A percentile compares a stretch with the other conserved stretches of the same genome.
These are phyloP conservation scores for Camelus dromedarius DNA, from an alignment of 2,113 vertebrate species.

Conservation along the genomic window DNA sequence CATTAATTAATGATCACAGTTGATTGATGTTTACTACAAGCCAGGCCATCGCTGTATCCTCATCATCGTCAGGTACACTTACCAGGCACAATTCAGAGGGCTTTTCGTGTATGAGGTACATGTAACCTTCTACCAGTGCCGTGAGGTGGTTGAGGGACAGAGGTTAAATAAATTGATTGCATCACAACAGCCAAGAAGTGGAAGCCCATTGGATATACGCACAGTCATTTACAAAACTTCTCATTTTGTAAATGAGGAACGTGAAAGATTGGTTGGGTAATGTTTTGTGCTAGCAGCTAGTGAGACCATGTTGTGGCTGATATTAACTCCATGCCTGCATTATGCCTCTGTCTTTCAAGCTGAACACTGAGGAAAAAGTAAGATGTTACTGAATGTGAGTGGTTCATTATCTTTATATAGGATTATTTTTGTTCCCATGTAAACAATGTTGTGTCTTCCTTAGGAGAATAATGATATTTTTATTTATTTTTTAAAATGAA, in stretches of 20 bases:
- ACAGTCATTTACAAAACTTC: background rate
- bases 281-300: background rate
- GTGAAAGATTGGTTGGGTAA: background rate
- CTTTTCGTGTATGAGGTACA: background rate
- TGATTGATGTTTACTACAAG: background rate
- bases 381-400: background rate
- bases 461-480: background rate
- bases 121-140: background rate
- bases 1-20: background rate
- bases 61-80: background rate
- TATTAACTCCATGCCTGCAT: background rate
- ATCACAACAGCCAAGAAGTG: background rate
- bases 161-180: background rate
- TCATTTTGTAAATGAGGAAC: background rate
- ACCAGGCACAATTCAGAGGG: background rate
- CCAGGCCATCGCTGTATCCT: background rate
- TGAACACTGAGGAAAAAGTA: background rate
- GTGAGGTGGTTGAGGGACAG: background rate
- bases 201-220: background rate
- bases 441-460: background rate
- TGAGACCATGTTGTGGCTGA: background rate
- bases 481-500: no score
- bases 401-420: slow-evolving; percentile 10
- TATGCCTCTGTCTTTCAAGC: background rate
- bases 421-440: background rate